phyloP scores from a whole-genome alignment of 2,113 vertebrate genomes.

The Myotis brandtii region DNA sequence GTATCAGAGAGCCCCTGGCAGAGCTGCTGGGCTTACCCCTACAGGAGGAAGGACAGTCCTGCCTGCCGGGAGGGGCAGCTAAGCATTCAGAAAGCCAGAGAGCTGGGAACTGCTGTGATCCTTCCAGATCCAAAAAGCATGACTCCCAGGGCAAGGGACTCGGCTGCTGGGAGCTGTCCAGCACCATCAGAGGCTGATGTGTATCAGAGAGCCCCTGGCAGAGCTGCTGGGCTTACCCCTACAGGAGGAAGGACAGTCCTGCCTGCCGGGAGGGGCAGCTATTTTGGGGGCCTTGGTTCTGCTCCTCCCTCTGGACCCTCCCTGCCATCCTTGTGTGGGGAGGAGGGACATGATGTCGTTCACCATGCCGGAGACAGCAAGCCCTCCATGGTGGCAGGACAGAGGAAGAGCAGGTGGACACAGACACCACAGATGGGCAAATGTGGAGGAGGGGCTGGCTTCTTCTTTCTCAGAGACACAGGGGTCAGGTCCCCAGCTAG shows the following conservation, averaged over 20 bases:
- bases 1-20: neutral
- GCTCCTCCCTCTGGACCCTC: neutral
- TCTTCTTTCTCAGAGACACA: neutral
- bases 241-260: neutral
- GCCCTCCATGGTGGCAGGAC: neutral
- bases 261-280: neutral
- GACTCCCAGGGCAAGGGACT: accelerated
- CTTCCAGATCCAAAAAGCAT: neutral
- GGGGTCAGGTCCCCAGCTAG: neutral
- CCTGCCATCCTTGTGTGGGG: neutral
- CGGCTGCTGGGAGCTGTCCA: neutral
- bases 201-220: neutral
- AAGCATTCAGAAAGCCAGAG: neutral
- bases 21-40: neutral
- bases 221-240: neutral
- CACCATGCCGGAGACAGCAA: accelerated
- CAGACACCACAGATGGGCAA: no score
- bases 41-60: neutral
- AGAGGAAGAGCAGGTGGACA: accelerated
- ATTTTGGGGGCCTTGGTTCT: accelerated
- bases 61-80: neutral
- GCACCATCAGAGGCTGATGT: accelerated
- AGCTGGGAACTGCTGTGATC: neutral
- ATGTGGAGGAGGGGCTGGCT: neutral
- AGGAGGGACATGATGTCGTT: accelerated